Evolutionary conservation across 2,888 invertebrate genomes (phyloP), one percentile per base, ranked within the genome.

Genomic region (Pristionchus japonicus): DNA sequence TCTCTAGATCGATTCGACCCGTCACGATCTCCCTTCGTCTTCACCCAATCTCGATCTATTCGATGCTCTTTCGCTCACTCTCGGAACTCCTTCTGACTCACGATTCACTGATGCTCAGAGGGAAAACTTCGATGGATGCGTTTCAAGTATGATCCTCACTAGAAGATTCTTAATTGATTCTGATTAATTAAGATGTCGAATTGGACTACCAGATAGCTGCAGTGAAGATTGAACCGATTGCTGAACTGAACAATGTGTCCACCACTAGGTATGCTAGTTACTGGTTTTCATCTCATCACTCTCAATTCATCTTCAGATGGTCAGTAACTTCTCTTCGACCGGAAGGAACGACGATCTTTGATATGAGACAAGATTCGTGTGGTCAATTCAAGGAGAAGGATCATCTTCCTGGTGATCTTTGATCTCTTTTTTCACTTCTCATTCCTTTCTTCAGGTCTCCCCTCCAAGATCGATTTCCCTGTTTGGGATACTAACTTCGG

Each of bases 401-500:
- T 86, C 47, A 43, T 31, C 70, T 86, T 7, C 86, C 86, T 27
- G 86, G 86, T 86, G 13, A 7, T 6, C 20, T 40, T 15, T 64
- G 7, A 31, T 47, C 49, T 49, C 3, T 49, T 31, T 4, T 17
- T 47, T 40, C 4, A 17, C 23, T 37, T 4, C 17, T 74, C 13
- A 82, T 82, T 27, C 31, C 6, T 11, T 84, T 13, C 37, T 47
- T 64, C 86, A 86, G 86, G 86, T 31, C 49, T 86, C 13, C 20
- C 86, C 9, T 27, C 64, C 3, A 86, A 86, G 20, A 90, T 91
- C 64, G 89, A 91, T 88, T 91, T 91, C 67, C 91, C 92, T 43
- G 88, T 83, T 6, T 92, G 92, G 92, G 91, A 91, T 17, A 92
- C 91, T n/a, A 89, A 89, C 74, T 92, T 92, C 88, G 87, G 67